A percentile compares a stretch with the other conserved stretches of the same genome.
These are phyloP conservation scores for Myxocyprinus asiaticus DNA, from an alignment of 2,113 vertebrate genomes.

Conservation along the genomic window DNA sequence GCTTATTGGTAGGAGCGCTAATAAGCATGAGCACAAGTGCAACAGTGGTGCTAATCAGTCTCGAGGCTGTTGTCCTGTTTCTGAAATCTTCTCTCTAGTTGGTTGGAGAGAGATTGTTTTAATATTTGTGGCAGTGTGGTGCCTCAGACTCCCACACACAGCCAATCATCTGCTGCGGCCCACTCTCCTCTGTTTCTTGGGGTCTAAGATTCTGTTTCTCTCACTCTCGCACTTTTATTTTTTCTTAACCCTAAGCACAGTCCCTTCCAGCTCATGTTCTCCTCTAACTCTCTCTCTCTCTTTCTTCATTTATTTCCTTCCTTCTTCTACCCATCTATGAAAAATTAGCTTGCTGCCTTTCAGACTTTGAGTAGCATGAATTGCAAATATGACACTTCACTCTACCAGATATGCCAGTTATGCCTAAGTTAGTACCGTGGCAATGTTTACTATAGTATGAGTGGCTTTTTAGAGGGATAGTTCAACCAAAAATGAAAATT, in stretches of 20 bases:
- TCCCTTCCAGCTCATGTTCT: too few relatives aligned
- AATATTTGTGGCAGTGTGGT: constrained; percentile 42
- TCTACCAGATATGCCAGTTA: too few relatives aligned
- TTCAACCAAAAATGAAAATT: too few relatives aligned
- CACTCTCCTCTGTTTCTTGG: constrained; percentile 35
- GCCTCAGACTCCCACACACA: constrained; percentile 51
- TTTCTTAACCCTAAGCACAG: too few relatives aligned
- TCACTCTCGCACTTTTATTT: not conserved
- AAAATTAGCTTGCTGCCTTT: not conserved
- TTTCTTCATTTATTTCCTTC: not conserved
- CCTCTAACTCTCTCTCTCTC: too few relatives aligned
- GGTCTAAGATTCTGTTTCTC: constrained; percentile 16
- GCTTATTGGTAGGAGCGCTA: constrained; percentile 45
- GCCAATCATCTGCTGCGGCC: constrained; percentile 49
- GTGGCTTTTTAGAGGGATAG: too few relatives aligned
- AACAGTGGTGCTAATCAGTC: constrained; percentile 39
- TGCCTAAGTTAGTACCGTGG: too few relatives aligned
- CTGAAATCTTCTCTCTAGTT: constrained; percentile 12
- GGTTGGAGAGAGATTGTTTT: constrained; percentile 29
- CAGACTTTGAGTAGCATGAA: too few relatives aligned
- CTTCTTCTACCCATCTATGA: not conserved
- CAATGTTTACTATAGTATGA: too few relatives aligned
- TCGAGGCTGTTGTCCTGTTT: constrained; percentile 42
- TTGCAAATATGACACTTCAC: too few relatives aligned
- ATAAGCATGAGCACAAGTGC: constrained; percentile 48